Base-by-base conservation (phyloP, 2,113 vertebrate genomes). In the Sapayoa aenigma region DNA sequence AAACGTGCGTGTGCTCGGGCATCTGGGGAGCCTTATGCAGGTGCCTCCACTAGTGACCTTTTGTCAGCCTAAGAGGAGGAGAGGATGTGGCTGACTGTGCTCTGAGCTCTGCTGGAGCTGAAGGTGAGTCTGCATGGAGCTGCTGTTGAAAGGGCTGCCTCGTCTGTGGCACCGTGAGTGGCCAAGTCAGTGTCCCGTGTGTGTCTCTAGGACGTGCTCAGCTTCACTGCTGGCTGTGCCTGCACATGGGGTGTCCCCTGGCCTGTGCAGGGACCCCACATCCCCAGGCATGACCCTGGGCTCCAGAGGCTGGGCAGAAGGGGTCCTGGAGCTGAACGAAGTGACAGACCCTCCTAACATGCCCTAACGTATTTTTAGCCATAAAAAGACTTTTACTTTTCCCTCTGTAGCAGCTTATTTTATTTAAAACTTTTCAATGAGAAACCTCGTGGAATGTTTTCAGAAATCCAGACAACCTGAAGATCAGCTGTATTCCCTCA, bases 211-310 rank as follows among this genome's bases (percentile, higher is more conserved):
- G n/a, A 23, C 1, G 3, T 17, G 41, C 59, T 47, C 24, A 42
- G 28, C 82, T 47, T 23, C 0, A 3, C 59, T 18, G 6, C 60
- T 20, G 42, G 30, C 28, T 33, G 41, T 18, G 23, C 12, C 71
- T 65, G 60, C 20, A 24, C 5, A 37, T 5, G 24, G 62, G 30
- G 1, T 0, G 0, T 67, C 23, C 33, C 30, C 22, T 7, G 6
- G 11, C 37, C 53, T 17, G 60, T 53, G 35, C 42, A n/a, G 58
- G 22, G 47, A 30, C 20, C 10, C 27, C 5, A 24, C 0, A 4
- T 56, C 14, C 31, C 24, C 60, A 14, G 30, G 81, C 58, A 50
- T 12, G 3, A 11, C 27, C 14, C 2, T 46, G 53, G 12, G 30
- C 47, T 60, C n/a, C 42, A 39, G 33, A 0, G 1, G 44, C 50